Base-by-base conservation (phyloP, 1,140 invertebrate species). In the Ceratina japonica region DNA sequence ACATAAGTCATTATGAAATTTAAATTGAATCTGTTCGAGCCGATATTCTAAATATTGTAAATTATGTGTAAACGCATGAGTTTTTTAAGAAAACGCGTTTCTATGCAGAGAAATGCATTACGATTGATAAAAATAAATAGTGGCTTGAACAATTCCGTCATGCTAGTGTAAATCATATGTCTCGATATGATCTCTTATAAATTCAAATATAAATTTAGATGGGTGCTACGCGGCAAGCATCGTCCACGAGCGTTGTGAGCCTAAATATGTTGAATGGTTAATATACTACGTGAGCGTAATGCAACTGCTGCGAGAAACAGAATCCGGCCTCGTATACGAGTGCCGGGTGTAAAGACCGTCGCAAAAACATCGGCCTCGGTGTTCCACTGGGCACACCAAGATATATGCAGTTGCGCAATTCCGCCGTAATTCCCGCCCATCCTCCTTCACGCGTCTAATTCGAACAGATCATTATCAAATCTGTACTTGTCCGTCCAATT, bases 281-380 rank as follows among this genome's bases (percentile, higher is more conserved):
- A 77, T 86, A 86, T 20, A 62, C 16, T 16, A 7, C 56, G 58
- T 24, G 44, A 79, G 62, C 79, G 65, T 70, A 66, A 52, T 61
- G 59, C 49, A 73, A 54, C 31, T 56, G 59, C 69, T 69, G 51
- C 52, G 24, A 59, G 56, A 76, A 65, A 66, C 52, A 61, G 37
- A 83, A 52, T 76, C 66, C 54, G 31, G 37, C 70, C 74, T 63
- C 61, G 44, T 74, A 70, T 63, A 70, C 69, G 69, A 72, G 24
- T 52, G 61, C 16, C 59, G 72, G n/a, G 52, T 44, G 66, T 75
- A 64, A 65, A 65, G 63, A 79, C 81, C 81, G 61, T 89, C 31
- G 86, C 71, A 83, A 89, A 89, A 89, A 88, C 88, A 89, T 89
- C 64, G 56, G 75, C 18, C 59, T 62, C 52, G 10, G 31, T 44